Evolutionary conservation across 2,113 vertebrate species (phyloP), one percentile per base, ranked within the genome.

Genomic region (Corythoichthys haematopterus): DNA sequence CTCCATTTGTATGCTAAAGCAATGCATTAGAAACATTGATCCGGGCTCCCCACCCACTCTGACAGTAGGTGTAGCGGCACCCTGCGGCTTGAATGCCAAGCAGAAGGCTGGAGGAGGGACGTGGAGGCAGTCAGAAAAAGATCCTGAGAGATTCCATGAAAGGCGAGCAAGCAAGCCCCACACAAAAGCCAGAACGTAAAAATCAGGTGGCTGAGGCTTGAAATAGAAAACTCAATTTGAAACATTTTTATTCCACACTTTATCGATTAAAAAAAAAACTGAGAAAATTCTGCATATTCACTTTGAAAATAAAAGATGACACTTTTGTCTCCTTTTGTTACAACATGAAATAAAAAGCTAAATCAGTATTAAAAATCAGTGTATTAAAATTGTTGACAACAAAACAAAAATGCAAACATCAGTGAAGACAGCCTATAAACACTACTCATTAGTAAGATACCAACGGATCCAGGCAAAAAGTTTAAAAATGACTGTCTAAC

Each of bases 1-100:
- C 75, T 77, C 75, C 83, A 68, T 72, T 78, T 85, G 77, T 83
- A 85, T 85, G 77, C 76, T 77, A 85, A 84, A 80, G 71, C 61
- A 72, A 68, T 78, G 80, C 83, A 81, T 83, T 80, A 82, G 79
- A 78, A 69, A 72, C 76, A 87, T 82, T 84, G 85, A 88, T 87
- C 70, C 79, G 60, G 59, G 69, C 66, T 77, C 74, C 74, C 79
- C 80, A 67, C 79, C 72, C 80, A 84, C 82, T 72, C 78, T 68
- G 76, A 78, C 79, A 75, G 80, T 45, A 72, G 71, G 76, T 79
- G 84, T 85, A 78, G 77, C 74, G 80, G 71, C 50, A 78, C 72
- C 76, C 74, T 50, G 38, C 79, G 72, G 74, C 80, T 74, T 70
- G 71, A 4, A 59, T 74, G 81, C 80, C 80, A 85, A 67, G 46